Evolutionary conservation across 2,888 invertebrate genomes (phyloP), one percentile per base, ranked within the genome.

Genomic region (Phrixothrix hirtus): DNA sequence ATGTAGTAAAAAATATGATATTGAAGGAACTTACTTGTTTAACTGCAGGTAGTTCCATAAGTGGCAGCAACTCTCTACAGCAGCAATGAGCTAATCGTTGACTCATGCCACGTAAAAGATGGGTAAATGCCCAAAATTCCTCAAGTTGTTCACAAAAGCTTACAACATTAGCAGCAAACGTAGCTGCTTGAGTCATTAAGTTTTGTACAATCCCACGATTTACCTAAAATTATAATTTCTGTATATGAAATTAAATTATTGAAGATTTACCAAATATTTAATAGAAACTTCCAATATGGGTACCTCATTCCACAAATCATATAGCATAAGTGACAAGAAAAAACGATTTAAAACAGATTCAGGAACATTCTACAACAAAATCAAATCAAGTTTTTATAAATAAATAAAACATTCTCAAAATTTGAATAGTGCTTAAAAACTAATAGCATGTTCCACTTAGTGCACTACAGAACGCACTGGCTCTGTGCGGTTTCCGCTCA

Each of bases 31-130:
- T 69, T 74, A 88, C 88, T 77, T 88, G 85, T 79, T 89, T 92
- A 1, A 97, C 93, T 12, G 86, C 84, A 1, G 96, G 95, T 60
- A 97, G 79, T 59, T 93, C 90, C 86, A 97, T 84, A 12, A 98
- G 79, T 7, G 87, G 86, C 21, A 86, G 78, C 44, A 97, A 77
- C 62, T 95, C 94, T 0, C 82, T 78, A 6, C 88, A 83, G 49
- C 91, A 91, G 74, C 94, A 94, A 70, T 89, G 86, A 55, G 88
- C 84, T 63, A 97, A 80, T 51, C 87, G 81, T 60, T 83, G 80
- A 17, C 87, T 83, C 69, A 97, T 86, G 55, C 84, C 83, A 13
- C 77, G 81, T 47, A 98, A 78, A 55, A 97, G 77, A 59, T 89
- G 84, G 16, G 83, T 80, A 72, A 88, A 93, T 29, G 88, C 82